Conservation (phyloP, 2,113 vertebrate genomes). For the Thermophis baileyi region DNA sequence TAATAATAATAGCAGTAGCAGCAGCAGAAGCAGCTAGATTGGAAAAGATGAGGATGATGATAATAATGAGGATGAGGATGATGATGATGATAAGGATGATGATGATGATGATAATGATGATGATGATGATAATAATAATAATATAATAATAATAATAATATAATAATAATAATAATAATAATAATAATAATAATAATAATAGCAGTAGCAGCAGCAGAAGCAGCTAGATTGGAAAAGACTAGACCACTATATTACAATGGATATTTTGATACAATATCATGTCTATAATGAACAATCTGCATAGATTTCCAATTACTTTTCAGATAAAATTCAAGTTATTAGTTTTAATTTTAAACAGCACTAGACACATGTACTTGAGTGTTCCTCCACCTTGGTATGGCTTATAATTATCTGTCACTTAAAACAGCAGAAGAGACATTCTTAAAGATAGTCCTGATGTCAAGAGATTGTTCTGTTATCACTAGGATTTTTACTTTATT, state of each 20-base stretch:
- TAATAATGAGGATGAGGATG: too few relatives aligned
- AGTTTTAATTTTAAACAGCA: background rate
- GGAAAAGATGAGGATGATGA: too few relatives aligned
- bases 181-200: too few relatives aligned
- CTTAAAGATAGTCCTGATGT: background rate
- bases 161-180: too few relatives aligned
- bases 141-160: background rate
- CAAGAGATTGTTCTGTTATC: background rate
- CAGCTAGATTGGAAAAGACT: background rate
- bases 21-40: background rate
- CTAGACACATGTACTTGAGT: background rate
- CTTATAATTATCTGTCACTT: background rate
- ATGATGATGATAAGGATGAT: too few relatives aligned
- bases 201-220: accelerated
- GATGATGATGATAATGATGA: too few relatives aligned
- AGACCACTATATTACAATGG: background rate
- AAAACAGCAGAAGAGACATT: background rate
- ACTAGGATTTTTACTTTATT: background rate
- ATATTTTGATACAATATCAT: background rate
- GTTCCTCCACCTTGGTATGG: background rate
- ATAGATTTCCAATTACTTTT: background rate
- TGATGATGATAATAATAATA: too few relatives aligned
- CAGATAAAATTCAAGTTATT: background rate
- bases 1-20: background rate
- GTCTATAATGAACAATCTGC: background rate